Percentiles rank a stretch among this genome's conserved stretches.
phyloP scores from a whole-genome alignment of 2,797 vertebrate genomes.

The Rhinoraja longicauda region DNA sequence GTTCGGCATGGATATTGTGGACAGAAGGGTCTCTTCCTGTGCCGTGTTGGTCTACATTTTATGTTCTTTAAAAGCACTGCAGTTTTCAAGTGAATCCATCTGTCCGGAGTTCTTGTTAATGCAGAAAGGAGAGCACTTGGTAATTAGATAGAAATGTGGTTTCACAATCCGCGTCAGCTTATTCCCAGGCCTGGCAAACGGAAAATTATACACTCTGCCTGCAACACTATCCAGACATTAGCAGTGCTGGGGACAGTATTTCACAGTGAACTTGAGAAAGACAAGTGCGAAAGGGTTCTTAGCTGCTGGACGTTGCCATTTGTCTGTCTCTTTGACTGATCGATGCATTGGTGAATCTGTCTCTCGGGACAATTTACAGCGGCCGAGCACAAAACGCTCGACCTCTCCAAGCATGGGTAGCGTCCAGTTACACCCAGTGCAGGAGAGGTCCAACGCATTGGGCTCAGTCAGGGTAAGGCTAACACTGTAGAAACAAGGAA shows the following conservation, averaged over 20 bases:
- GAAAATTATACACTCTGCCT: neutral
- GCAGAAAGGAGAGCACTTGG: too few relatives aligned
- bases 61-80: too few relatives aligned
- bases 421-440: neutral
- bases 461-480: neutral
- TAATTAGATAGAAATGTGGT: neutral
- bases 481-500: too few relatives aligned
- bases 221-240: neutral
- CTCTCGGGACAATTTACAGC: neutral
- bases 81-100: neutral
- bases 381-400: neutral
- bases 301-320: neutral
- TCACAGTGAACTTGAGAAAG: neutral
- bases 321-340: neutral
- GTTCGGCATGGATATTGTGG: too few relatives aligned
- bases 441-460: too few relatives aligned
- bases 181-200: neutral
- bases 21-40: too few relatives aligned
- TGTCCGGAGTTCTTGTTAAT: neutral
- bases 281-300: neutral
- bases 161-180: neutral
- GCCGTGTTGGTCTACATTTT: too few relatives aligned
- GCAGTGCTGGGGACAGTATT: neutral
- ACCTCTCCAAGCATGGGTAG: too few relatives aligned
- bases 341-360: neutral